A percentile compares a stretch with the other conserved stretches of the same genome.
Conservation (phyloP, 2,797 vertebrate species). For the Hoplostethus mediterraneus region DNA sequence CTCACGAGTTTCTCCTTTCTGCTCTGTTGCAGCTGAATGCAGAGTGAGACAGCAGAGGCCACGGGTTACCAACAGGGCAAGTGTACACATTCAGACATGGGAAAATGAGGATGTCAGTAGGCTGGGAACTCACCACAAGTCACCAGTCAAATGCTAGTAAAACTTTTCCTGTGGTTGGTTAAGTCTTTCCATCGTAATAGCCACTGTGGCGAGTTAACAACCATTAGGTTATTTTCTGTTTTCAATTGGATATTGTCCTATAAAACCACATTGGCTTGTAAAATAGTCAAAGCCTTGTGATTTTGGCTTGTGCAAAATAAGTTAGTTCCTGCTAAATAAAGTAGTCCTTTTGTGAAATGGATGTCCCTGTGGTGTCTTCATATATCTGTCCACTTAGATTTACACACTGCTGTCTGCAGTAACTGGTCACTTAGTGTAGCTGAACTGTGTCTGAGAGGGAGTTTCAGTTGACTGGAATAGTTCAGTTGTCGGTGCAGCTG, state of each 20-base stretch:
- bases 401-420: no score
- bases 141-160: background rate
- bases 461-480: no score
- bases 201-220: background rate
- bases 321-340: background rate
- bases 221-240: no score
- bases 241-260: no score
- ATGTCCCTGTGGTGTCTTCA: no score
- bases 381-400: no score
- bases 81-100: background rate
- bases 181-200: background rate
- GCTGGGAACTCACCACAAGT: background rate
- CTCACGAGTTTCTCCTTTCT: conserved; percentile 8
- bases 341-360: background rate
- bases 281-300: background rate
- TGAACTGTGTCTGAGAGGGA: no score
- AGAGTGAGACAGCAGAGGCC: conserved; percentile 7
- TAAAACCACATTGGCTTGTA: no score
- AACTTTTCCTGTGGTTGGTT: background rate
- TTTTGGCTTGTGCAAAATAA: background rate
- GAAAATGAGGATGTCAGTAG: background rate
- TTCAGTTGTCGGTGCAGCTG: no score
- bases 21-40: conserved; percentile 31
- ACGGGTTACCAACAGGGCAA: conserved; percentile 13
- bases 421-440: no score